Evolutionary conservation across 2,797 vertebrate species (phyloP).

Genomic region (Enteromius treurensis): DNA sequence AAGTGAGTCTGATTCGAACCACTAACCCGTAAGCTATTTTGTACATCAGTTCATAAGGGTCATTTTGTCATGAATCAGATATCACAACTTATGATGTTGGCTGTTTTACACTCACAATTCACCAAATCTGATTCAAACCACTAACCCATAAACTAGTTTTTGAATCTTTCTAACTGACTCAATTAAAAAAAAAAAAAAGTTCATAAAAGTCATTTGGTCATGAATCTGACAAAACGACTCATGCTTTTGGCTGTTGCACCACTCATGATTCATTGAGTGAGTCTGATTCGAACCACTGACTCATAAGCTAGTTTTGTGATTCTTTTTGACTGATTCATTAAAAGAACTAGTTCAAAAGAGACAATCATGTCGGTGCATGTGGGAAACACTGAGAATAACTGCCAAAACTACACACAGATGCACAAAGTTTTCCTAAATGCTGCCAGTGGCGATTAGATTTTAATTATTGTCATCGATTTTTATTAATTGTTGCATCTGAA

Average conservation of each 20-base stretch:
- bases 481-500: not conserved
- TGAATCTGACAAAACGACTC: too few species aligned
- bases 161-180: not conserved
- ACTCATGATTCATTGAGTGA: too few species aligned
- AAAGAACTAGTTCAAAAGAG: not conserved
- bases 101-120: too few species aligned
- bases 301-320: not conserved
- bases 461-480: not conserved
- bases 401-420: not conserved
- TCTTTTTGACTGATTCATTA: not conserved
- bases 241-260: too few species aligned
- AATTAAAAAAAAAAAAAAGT: too few species aligned
- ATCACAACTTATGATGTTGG: too few species aligned
- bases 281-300: not conserved
- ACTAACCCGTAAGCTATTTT: too few species aligned
- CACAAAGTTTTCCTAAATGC: not conserved
- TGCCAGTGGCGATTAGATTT: not conserved
- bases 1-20: too few species aligned
- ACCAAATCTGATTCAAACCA: not conserved
- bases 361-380: not conserved
- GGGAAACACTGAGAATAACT: not conserved
- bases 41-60: too few species aligned
- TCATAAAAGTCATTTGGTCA: too few species aligned
- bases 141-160: not conserved
- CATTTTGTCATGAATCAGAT: too few species aligned